Evolutionary conservation across 2,888 invertebrate genomes (phyloP).

Genomic region (Noctua janthina): DNA sequence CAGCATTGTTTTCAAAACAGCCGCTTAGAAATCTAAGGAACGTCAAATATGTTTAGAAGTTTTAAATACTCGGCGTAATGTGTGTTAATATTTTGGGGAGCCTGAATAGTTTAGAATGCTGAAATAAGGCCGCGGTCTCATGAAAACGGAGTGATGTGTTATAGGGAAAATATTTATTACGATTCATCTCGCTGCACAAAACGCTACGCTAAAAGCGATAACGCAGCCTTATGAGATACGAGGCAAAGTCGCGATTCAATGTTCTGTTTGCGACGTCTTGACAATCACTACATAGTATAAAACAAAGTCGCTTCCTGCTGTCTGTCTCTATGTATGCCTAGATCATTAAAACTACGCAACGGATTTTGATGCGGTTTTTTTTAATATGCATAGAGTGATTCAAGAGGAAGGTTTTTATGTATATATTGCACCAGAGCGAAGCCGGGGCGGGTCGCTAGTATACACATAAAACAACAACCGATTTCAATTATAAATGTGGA

Average conservation of each 20-base stretch:
- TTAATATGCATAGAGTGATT: too few species aligned
- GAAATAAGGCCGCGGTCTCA: conserved; percentile 3
- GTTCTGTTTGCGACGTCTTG: conserved; percentile 3
- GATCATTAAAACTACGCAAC: too few species aligned
- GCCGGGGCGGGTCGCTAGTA: too few species aligned
- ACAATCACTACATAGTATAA: too few species aligned
- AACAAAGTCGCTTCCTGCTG: too few species aligned
- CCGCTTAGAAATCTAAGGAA: conserved; percentile 56
- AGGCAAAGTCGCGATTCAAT: neutral
- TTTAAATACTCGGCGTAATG: conserved; percentile 21
- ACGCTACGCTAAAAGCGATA: neutral
- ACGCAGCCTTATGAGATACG: neutral
- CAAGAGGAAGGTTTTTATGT: too few species aligned
- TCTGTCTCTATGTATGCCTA: too few species aligned
- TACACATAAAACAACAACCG: too few species aligned
- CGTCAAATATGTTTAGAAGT: conserved; percentile 44
- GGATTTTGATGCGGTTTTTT: too few species aligned
- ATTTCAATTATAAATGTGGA: too few species aligned
- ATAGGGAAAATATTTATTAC: neutral
- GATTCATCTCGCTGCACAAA: neutral
- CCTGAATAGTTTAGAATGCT: conserved; percentile 12
- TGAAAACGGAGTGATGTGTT: too few species aligned
- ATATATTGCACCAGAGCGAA: too few species aligned
- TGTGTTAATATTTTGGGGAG: conserved; percentile 22
- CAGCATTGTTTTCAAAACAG: conserved; percentile 54